Evolutionary conservation across 2,888 invertebrate genomes (phyloP), one percentile per base, ranked within the genome.

Genomic region (Aleiodes testaceus): DNA sequence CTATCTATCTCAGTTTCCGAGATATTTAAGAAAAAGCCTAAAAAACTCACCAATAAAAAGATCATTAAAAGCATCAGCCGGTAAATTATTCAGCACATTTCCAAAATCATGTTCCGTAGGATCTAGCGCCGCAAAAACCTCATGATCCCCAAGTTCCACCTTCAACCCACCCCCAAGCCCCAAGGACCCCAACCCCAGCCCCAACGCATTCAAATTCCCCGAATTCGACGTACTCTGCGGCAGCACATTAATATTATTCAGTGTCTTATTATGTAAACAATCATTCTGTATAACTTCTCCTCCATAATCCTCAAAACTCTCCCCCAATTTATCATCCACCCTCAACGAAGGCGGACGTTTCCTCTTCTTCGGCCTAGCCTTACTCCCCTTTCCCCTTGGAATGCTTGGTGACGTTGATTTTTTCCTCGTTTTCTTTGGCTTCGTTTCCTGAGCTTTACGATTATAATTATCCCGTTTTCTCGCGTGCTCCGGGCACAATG

Each of bases 401-500:
- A 91, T 81, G 88, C 90, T 74, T 88, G 91, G 82, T 89, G 89
- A 80, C 86, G 71, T 52, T 20, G 91, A 88, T 73, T 92, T 92
- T 82, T 91, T 91, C 11, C 91, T 88, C 80, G 90, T 89, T 90
- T 94, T 92, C 87, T 91, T 93, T 85, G 94, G 94, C 87, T 93
- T 93, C 64, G 91, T 91, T 87, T 93, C 93, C 81, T 93, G 93
- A 77, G 92, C 91, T 82, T 93, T 89, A 85, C 93, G 93, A 84
- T 92, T 92, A 87, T 95, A 95, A 88, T 95, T 95, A 82, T 95
- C 95, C 87, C 94, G 89, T 87, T 95, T 94, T 88, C 94, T 92
- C 0, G 94, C 94, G 87, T 97, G 97, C 81, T 95, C 95, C 6
- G 92, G 90, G 85, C 97, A 97, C 6, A 97, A 89, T 59, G 97